Conservation (phyloP, 2,113 vertebrate species). For the Brachyistius frenatus region DNA sequence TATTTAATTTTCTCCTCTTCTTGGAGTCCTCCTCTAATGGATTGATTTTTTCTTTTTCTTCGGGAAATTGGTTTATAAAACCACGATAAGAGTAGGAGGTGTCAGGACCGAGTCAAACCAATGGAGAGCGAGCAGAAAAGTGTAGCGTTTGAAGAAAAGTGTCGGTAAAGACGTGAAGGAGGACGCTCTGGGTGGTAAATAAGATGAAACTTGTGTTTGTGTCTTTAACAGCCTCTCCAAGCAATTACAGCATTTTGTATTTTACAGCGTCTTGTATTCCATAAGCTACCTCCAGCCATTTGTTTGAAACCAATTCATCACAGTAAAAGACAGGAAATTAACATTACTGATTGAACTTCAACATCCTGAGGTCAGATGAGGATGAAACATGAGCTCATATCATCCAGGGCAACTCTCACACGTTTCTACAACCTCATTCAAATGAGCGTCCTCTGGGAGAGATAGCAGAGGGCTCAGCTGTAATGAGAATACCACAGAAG, state of each 20-base stretch:
- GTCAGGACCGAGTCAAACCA: background rate
- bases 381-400: conserved; percentile 23
- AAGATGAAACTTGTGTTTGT: conserved; percentile 15
- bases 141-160: conserved; percentile 20
- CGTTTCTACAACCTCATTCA: conserved; percentile 39
- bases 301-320: conserved; percentile 51
- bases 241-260: conserved; percentile 39
- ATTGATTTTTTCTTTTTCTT: conserved; percentile 70
- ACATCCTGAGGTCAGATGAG: conserved; percentile 35
- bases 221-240: conserved; percentile 7
- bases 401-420: conserved; percentile 22
- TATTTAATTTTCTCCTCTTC: conserved; percentile 70
- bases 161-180: background rate
- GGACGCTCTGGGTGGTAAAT: background rate
- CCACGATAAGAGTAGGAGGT: conserved; percentile 20
- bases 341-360: conserved; percentile 43
- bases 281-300: conserved; percentile 25
- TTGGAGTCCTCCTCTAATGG: conserved; percentile 56
- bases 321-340: conserved; percentile 28
- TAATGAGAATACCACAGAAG: conserved; percentile 65
- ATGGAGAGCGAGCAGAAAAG: conserved; percentile 2
- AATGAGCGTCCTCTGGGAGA: conserved; percentile 52
- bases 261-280: conserved; percentile 26
- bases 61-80: conserved; percentile 61
- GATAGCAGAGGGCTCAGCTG: conserved; percentile 43